Base-by-base conservation (phyloP, 2,113 vertebrate genomes). In the Ancistrus triradiatus region DNA sequence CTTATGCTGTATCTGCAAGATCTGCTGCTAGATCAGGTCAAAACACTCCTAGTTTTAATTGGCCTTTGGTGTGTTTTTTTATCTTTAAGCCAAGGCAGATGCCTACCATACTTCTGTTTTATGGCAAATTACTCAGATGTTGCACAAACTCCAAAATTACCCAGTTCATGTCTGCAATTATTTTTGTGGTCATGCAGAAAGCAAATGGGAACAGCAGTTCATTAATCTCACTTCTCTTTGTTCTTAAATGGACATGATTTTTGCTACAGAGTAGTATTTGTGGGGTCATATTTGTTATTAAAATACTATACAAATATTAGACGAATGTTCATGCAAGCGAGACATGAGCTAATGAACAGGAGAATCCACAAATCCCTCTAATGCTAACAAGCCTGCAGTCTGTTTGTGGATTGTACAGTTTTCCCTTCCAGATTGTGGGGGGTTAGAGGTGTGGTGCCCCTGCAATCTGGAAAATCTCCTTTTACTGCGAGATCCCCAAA, bases 51-150 rank as follows among this genome's bases (percentile, higher is more conserved):
- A 24, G 21, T 14, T 21, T 40, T 49, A 42, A 55, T 21, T 33
- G 66, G n/a, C 49, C 25, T 57, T 15, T 38, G 67, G n/a, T n/a
- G n/a, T n/a, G n/a, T 8, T 66, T 14, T 38, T 50, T 33, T 25
- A 5, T 40, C 22, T 43, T 10, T 33, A 63, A 55, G 52, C 50
- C 43, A 25, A 31, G 35, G 43, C 46, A 63, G 59, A 63, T 56
- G 11, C 11, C 25, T 63, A 33, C 27, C 37, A 18, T 42, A 11
- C 44, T 63, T 44, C 48, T 51, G 43, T 28, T 7, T 21, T 14
- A n/a, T 33, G 53, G 68, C 60, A 19, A 49, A 14, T 22, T 65
- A 25, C 61, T 22, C 24, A 55, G 43, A 74, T 55, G 27, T 47
- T 42, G 25, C 18, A 58, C 13, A 59, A 47, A n/a, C 15, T 28